Evolutionary conservation across 2,888 invertebrate genomes (phyloP).

Genomic region (Drosophila demipolita): DNA sequence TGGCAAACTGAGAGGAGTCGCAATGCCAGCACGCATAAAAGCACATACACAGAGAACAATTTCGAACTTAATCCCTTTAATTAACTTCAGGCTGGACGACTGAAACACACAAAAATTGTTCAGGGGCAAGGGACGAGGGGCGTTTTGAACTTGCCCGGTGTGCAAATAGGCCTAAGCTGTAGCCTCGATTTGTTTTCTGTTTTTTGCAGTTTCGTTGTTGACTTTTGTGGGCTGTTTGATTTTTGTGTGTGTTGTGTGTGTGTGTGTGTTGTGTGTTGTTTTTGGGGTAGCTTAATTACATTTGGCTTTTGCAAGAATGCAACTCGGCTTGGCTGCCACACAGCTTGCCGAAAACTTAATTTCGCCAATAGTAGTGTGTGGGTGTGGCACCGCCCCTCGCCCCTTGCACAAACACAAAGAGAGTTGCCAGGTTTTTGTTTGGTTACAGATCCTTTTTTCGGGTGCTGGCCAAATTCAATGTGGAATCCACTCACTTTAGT

Average conservation of each 20-base stretch:
- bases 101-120: background rate
- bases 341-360: constrained; percentile 52
- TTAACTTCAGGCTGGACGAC: constrained; percentile 57
- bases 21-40: constrained; percentile 30
- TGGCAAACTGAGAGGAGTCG: constrained; percentile 11
- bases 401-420: background rate
- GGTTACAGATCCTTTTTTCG: constrained; percentile 19
- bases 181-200: constrained; percentile 1
- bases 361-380: constrained; percentile 40
- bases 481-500: constrained; percentile 9
- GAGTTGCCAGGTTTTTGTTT: constrained; percentile 7
- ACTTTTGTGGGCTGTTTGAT: constrained; percentile 21
- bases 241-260: background rate
- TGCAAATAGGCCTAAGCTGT: constrained; percentile 11
- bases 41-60: constrained; percentile 40
- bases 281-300: constrained; percentile 72
- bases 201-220: constrained; percentile 10
- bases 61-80: constrained; percentile 76
- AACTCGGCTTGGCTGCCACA: constrained; percentile 28
- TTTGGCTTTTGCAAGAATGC: constrained; percentile 79
- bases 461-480: constrained; percentile 54
- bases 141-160: background rate
- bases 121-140: background rate
- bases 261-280: constrained; percentile 19
- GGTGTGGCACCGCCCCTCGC: constrained; percentile 16